phyloP scores from a whole-genome alignment of 2,888 invertebrate species.

The Gymnocheta viridis region DNA sequence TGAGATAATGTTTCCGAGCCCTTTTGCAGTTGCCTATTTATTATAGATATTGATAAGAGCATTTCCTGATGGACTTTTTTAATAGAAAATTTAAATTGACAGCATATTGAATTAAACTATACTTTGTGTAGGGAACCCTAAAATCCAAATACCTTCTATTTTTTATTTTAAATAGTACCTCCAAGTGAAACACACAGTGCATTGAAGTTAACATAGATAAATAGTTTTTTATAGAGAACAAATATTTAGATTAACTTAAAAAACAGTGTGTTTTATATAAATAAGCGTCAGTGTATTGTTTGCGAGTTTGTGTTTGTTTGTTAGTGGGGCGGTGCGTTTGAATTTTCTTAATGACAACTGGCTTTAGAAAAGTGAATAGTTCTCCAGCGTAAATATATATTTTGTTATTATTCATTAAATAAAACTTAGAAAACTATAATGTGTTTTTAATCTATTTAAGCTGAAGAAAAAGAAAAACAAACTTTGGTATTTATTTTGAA shows the following conservation, averaged over 20 bases:
- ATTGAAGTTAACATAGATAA: background rate
- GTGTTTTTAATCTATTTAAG: conserved; percentile 14
- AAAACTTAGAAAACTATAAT: background rate
- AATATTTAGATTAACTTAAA: background rate
- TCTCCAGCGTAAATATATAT: background rate
- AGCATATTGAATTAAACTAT: no score
- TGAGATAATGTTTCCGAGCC: no score
- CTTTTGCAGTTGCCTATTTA: no score
- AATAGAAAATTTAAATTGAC: no score
- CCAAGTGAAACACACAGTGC: background rate
- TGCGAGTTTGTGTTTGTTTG: background rate
- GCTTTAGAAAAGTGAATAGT: background rate
- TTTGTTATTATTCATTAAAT: background rate
- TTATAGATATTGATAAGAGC: no score
- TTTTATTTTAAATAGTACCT: background rate
- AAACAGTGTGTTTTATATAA: background rate
- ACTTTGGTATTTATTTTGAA: background rate
- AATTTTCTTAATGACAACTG: background rate
- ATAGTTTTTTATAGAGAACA: background rate
- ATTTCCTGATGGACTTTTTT: no score
- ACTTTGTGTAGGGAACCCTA: no score
- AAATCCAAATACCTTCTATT: no score
- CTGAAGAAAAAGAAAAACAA: background rate
- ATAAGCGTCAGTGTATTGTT: background rate
- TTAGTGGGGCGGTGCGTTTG: background rate